Conservation (phyloP, 2,797 vertebrate genomes). For the Rousettus madagascariensis region DNA sequence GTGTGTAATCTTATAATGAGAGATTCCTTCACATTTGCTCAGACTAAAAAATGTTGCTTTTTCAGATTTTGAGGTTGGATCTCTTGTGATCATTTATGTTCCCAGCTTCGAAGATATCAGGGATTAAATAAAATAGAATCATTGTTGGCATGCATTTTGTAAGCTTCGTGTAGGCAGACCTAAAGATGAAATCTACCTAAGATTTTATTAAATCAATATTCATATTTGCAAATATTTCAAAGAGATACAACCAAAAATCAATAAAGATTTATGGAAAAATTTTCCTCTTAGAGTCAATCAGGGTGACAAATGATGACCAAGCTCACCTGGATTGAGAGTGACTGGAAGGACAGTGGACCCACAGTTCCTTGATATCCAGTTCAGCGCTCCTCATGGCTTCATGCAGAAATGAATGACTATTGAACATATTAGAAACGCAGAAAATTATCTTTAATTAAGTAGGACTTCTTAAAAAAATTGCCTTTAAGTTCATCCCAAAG, state of each 20-base stretch:
- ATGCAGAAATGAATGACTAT: background rate
- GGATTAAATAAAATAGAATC: background rate
- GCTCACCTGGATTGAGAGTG: background rate
- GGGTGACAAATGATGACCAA: background rate
- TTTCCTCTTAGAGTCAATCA: background rate
- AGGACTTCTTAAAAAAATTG: background rate
- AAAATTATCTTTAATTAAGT: background rate
- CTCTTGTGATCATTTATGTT: background rate
- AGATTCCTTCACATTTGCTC: background rate
- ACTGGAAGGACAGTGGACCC: background rate
- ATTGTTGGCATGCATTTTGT: background rate
- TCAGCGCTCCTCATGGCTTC: background rate
- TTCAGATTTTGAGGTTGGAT: background rate
- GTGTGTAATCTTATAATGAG: background rate
- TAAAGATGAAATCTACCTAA: background rate
- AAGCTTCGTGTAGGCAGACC: background rate
- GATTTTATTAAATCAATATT: constrained; percentile 1
- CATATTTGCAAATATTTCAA: constrained; percentile 30
- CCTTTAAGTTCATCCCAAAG: background rate
- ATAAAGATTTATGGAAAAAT: background rate
- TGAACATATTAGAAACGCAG: background rate
- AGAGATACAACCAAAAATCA: background rate
- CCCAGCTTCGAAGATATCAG: background rate
- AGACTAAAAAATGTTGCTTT: background rate
- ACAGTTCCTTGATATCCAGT: background rate